phyloP scores from a whole-genome alignment of 2,113 vertebrate species.

The Pedionomus torquatus region DNA sequence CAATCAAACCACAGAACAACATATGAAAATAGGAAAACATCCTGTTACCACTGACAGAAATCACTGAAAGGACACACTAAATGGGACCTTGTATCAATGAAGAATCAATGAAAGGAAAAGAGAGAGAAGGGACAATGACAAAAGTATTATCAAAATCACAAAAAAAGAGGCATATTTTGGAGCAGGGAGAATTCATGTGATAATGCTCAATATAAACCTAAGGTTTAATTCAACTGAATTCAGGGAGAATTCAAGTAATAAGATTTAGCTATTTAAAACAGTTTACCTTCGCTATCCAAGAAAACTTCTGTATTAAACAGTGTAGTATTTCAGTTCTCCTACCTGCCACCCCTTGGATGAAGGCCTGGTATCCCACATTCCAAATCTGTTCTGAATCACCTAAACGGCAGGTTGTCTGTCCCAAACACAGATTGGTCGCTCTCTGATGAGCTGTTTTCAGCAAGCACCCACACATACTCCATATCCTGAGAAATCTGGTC shows the following conservation, averaged over 20 bases:
- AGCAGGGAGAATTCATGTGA: neutral
- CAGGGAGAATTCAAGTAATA: neutral
- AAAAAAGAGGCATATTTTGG: neutral
- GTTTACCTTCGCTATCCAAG: neutral
- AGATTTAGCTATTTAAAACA: neutral
- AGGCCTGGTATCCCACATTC: neutral
- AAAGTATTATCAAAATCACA: neutral
- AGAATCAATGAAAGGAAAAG: neutral
- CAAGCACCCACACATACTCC: neutral
- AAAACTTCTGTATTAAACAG: neutral
- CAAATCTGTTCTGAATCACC: neutral
- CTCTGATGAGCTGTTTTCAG: neutral
- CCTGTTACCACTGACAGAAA: neutral
- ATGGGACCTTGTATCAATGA: neutral
- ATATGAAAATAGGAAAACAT: constrained; percentile 8
- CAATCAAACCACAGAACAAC: neutral
- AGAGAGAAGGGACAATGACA: neutral
- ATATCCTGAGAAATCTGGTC: neutral
- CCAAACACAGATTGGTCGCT: neutral
- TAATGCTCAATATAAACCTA: neutral
- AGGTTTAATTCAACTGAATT: neutral
- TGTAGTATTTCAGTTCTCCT: neutral
- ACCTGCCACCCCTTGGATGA: neutral
- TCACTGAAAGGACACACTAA: neutral
- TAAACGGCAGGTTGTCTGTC: neutral